Evolutionary conservation across 2,797 vertebrate genomes (phyloP).

Genomic region (Uromys caudimaculatus): DNA sequence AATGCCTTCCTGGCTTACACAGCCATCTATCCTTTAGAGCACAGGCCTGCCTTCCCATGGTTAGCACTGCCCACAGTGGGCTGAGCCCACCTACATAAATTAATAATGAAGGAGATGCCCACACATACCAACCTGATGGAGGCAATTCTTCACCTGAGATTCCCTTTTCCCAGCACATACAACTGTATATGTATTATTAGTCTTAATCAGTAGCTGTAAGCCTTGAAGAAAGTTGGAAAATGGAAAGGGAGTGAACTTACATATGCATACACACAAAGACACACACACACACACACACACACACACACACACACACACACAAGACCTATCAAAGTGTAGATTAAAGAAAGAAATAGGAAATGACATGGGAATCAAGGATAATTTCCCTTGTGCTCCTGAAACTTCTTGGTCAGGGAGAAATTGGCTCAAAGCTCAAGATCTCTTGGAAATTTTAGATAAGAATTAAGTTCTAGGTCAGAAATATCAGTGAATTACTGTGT

Average conservation of each 20-base stretch:
- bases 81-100: background rate
- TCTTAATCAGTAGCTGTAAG: background rate
- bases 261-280: background rate
- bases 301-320: background rate
- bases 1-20: background rate
- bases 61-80: no score
- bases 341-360: background rate
- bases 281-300: background rate
- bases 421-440: background rate
- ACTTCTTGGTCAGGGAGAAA: background rate
- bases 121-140: background rate
- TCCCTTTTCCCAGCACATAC: background rate
- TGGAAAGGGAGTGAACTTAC: background rate
- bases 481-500: background rate
- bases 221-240: background rate
- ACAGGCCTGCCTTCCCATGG: background rate
- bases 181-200: background rate
- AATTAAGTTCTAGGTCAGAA: conserved; percentile 20
- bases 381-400: background rate
- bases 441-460: conserved; percentile 12
- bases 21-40: no score
- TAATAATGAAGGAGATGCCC: background rate
- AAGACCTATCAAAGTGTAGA: background rate
- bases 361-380: background rate
- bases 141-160: background rate